phyloP scores from a whole-genome alignment of 37 sponge, comb jelly and placozoan species.

The Beroe forskalii region DNA sequence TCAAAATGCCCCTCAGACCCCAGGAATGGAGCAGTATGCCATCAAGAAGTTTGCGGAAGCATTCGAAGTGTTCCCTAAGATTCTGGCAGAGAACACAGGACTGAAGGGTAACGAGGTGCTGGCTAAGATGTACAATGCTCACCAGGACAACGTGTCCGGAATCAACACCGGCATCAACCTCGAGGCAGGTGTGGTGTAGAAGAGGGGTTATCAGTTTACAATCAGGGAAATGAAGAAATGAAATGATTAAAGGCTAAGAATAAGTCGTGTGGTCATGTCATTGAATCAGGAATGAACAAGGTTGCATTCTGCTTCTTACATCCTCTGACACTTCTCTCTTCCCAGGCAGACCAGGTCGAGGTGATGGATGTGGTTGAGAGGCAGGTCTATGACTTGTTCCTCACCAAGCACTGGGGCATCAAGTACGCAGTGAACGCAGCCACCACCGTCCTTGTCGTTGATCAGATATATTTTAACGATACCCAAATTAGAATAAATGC shows the following conservation, averaged over 20 bases:
- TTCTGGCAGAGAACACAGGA: slow-evolving; percentile 95
- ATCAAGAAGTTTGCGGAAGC: slow-evolving; percentile 92
- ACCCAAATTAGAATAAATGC: too few relatives aligned
- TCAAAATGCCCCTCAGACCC: slow-evolving; percentile 72
- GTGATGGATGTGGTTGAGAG: slow-evolving; percentile 72
- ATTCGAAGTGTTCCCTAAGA: slow-evolving; percentile 80
- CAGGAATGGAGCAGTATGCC: slow-evolving; percentile 96
- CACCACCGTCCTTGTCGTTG: slow-evolving; percentile 87
- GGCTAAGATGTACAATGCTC: slow-evolving; percentile 87
- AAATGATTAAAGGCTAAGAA: too few relatives aligned
- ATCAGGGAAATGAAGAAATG: too few relatives aligned
- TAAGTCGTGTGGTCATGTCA: too few relatives aligned
- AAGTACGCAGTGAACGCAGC: slow-evolving; percentile 92
- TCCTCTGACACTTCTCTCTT: too few relatives aligned
- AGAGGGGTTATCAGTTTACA: too few relatives aligned
- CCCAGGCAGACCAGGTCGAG: slow-evolving; percentile 59
- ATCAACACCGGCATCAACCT: slow-evolving; percentile 75
- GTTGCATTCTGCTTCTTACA: too few relatives aligned
- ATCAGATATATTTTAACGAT: slow-evolving; percentile 78
- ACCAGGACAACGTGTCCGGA: slow-evolving; percentile 72
- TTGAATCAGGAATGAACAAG: too few relatives aligned
- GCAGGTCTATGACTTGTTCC: slow-evolving; percentile 77
- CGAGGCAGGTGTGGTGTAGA: too few relatives aligned
- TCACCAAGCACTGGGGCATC: slow-evolving; percentile 85
- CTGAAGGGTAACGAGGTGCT: slow-evolving; percentile 83